Conservation (phyloP, 1,140 invertebrate genomes). For the Oedothorax gibbosus region DNA sequence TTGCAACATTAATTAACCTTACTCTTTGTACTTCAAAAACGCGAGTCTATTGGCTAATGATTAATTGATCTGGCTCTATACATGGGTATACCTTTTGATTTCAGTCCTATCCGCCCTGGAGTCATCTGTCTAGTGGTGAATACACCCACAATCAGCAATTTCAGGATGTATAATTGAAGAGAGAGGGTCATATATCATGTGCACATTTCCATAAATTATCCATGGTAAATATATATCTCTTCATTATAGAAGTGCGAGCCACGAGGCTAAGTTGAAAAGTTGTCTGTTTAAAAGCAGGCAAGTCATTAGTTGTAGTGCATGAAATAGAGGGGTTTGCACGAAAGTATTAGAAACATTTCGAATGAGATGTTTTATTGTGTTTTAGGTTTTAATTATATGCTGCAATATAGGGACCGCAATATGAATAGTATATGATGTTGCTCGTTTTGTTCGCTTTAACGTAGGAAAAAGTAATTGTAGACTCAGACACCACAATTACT, state of each 20-base stretch:
- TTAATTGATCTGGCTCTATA: not conserved
- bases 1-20: not conserved
- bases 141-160: not conserved
- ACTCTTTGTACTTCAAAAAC: not conserved
- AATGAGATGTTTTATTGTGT: no score
- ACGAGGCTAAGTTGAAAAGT: not conserved
- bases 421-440: no score
- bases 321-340: no score
- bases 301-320: not conserved
- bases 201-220: constrained; percentile 21
- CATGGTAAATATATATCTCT: not conserved
- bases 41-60: not conserved
- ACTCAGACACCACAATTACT: no score
- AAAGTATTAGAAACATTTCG: no score
- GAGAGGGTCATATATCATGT: constrained; percentile 8
- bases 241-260: not conserved
- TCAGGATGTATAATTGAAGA: constrained; percentile 10
- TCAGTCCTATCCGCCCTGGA: constrained; percentile 10
- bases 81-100: not conserved
- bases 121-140: not conserved
- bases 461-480: no score
- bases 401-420: no score
- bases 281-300: not conserved
- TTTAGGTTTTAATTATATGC: no score
- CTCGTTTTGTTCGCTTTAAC: no score